Evolutionary conservation across 1,140 invertebrate species (phyloP).

Genomic region (Drosophila novamexicana): DNA sequence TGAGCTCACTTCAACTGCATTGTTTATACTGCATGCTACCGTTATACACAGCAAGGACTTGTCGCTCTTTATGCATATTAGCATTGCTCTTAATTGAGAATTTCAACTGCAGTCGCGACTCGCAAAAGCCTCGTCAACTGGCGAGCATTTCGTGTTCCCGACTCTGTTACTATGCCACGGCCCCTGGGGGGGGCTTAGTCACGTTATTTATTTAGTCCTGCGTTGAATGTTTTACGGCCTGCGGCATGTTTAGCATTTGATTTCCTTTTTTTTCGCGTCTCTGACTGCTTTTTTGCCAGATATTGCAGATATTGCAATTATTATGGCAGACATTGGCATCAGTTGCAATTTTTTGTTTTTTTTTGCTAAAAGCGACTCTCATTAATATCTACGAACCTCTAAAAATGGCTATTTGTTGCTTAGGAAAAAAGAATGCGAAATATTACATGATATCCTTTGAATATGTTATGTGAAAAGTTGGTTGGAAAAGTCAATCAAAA

Average conservation of each 20-base stretch:
- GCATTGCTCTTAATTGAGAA: not conserved
- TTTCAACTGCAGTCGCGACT: conserved; percentile 3
- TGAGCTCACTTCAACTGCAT: not conserved
- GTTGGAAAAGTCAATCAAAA: no score
- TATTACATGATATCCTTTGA: not conserved
- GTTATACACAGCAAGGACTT: not conserved
- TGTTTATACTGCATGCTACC: not conserved
- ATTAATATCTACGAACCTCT: no score
- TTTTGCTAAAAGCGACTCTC: conserved; percentile 7
- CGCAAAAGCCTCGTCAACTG: not conserved
- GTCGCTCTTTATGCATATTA: not conserved
- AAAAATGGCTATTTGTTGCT: not conserved
- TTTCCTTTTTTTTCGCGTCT: not conserved
- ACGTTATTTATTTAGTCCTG: no score
- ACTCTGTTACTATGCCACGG: no score
- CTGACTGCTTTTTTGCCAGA: no score
- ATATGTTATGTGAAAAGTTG: no score
- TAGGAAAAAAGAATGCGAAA: not conserved
- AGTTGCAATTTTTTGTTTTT: conserved; percentile 13
- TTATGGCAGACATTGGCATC: conserved; percentile 11
- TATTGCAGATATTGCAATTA: no score
- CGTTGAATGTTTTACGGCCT: not conserved
- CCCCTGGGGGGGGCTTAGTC: no score
- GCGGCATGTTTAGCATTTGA: conserved; percentile 2
- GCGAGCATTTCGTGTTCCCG: not conserved